Conservation (phyloP, 2,797 vertebrate species). For the Sandelia bainsii region DNA sequence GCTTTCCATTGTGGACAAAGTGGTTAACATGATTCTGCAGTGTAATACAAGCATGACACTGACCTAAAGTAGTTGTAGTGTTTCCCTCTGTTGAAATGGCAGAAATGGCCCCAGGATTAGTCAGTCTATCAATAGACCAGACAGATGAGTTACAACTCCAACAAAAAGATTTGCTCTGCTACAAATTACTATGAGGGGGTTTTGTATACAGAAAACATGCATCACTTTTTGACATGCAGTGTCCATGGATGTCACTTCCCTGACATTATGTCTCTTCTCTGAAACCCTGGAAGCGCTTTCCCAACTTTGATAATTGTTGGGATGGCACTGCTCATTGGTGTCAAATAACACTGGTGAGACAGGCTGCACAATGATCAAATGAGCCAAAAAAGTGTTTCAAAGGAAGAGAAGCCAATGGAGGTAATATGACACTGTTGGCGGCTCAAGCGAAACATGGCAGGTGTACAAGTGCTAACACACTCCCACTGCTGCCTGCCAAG, state of each 20-base stretch:
- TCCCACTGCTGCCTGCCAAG: slow-evolving; percentile 48
- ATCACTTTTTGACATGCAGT: too few relatives aligned
- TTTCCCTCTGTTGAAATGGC: slow-evolving; percentile 29
- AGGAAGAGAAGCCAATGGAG: slow-evolving; percentile 47
- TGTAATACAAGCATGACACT: slow-evolving; percentile 18
- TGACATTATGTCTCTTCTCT: neutral
- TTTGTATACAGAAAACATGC: slow-evolving; percentile 2
- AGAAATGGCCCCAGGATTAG: slow-evolving; percentile 44
- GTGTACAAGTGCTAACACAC: slow-evolving; percentile 40
- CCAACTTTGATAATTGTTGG: neutral
- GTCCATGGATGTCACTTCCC: slow-evolving; percentile 5
- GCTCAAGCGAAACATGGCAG: slow-evolving; percentile 47
- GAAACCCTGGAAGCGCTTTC: slow-evolving; percentile 19
- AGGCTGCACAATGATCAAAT: slow-evolving; percentile 28
- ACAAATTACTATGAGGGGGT: neutral
- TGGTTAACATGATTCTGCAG: slow-evolving; percentile 9
- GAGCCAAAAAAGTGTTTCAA: slow-evolving; percentile 39
- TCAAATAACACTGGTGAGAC: slow-evolving; percentile 30
- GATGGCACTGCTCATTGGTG: slow-evolving; percentile 19
- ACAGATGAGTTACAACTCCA: slow-evolving; percentile 41
- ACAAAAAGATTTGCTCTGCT: slow-evolving; percentile 43
- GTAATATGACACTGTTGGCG: slow-evolving; percentile 53
- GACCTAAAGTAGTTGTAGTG: slow-evolving; percentile 25
- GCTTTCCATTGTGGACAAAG: neutral
- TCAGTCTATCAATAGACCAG: slow-evolving; percentile 46